phyloP scores from a whole-genome alignment of 2,113 vertebrate genomes.

The Actenoides hombroni region DNA sequence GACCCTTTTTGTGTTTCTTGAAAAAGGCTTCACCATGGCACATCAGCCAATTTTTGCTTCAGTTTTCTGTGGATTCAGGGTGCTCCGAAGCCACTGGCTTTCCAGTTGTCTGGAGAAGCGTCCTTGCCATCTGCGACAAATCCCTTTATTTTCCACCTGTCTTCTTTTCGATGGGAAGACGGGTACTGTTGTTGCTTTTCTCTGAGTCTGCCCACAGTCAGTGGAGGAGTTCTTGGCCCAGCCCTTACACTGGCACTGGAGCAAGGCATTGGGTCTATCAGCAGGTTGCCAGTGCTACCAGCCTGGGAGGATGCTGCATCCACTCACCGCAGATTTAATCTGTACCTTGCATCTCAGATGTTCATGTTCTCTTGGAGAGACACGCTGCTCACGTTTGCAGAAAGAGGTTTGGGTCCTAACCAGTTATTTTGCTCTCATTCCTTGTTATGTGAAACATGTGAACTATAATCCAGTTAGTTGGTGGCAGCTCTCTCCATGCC shows the following conservation, averaged over 20 bases:
- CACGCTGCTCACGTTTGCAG: fast-evolving
- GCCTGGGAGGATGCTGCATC: neutral
- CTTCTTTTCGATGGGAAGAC: fast-evolving
- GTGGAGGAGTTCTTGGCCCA: neutral
- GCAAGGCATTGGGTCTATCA: fast-evolving
- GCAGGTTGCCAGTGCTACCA: neutral
- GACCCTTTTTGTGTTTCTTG: neutral
- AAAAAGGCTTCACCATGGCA: neutral
- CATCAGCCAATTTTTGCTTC: fast-evolving
- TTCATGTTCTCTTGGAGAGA: neutral
- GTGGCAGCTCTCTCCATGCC: neutral
- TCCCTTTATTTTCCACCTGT: neutral
- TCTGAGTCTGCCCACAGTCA: fast-evolving
- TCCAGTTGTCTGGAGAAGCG: neutral
- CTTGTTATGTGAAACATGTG: constrained; percentile 32
- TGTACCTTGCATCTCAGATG: fast-evolving
- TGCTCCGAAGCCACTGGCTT: neutral
- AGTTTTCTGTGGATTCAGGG: neutral
- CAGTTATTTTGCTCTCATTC: neutral
- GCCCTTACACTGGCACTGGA: fast-evolving
- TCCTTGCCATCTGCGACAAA: neutral
- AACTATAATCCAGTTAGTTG: neutral
- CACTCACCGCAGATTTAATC: fast-evolving
- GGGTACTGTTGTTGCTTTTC: neutral
- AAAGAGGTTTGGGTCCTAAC: neutral